Evolutionary conservation across 2,113 vertebrate species (phyloP).

Genomic region (Tyto alba): DNA sequence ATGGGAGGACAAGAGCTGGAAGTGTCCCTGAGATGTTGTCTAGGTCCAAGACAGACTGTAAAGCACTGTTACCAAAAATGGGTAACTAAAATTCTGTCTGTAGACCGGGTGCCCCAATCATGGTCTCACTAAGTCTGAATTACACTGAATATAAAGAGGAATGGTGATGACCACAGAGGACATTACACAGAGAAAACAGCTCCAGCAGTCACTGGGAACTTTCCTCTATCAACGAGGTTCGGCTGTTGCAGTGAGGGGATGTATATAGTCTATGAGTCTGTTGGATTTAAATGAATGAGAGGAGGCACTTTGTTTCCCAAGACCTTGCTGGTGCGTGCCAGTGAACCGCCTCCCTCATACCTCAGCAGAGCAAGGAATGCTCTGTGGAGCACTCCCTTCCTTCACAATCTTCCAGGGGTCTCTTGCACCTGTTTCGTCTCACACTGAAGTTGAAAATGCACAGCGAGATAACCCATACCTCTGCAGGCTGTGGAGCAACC

Average conservation of each 20-base stretch:
- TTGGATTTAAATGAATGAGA: not conserved
- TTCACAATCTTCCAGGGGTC: not conserved
- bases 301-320: not conserved
- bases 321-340: not conserved
- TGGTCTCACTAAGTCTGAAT: not conserved
- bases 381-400: not conserved
- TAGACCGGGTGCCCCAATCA: not conserved
- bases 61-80: not conserved
- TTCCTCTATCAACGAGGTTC: not conserved
- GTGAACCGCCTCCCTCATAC: not conserved
- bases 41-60: not conserved
- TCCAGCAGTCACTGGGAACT: not conserved
- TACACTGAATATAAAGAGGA: not conserved
- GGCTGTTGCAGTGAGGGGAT: not conserved
- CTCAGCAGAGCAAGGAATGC: not conserved
- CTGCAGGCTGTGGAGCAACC: not conserved
- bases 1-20: not conserved
- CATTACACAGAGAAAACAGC: not conserved
- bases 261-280: not conserved
- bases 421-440: conserved; percentile 6
- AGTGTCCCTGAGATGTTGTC: not conserved
- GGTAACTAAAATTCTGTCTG: not conserved
- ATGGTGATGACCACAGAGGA: not conserved
- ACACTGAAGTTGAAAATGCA: not conserved
- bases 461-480: conserved; percentile 6